Evolutionary conservation across 1,140 invertebrate species (phyloP).

Genomic region (Drosophila lowei): DNA sequence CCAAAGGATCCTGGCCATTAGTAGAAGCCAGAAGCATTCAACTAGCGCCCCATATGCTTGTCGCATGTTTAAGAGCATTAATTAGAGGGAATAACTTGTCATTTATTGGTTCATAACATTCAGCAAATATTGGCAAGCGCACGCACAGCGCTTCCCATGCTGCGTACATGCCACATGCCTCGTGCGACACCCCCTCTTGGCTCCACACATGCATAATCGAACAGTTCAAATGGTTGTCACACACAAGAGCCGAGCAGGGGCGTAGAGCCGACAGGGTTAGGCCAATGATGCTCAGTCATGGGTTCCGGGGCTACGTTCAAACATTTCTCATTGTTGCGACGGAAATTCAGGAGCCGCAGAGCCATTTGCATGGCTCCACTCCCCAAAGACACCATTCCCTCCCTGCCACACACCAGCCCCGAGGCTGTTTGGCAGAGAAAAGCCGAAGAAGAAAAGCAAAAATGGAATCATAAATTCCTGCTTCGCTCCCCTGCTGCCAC

Average conservation of each 20-base stretch:
- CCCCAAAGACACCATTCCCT: constrained; percentile 22
- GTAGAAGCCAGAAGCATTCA: constrained; percentile 16
- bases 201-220: constrained; percentile 64
- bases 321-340: constrained; percentile 46
- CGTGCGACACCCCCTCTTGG: background rate
- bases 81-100: constrained; percentile 75
- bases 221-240: constrained; percentile 47
- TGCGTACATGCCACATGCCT: background rate
- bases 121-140: constrained; percentile 53
- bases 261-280: constrained; percentile 1
- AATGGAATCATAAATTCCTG: constrained; percentile 65
- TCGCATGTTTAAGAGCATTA: constrained; percentile 70
- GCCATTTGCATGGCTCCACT: constrained; percentile 45
- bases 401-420: constrained; percentile 10
- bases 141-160: constrained; percentile 18
- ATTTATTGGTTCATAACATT: constrained; percentile 67
- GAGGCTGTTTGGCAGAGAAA: constrained; percentile 34
- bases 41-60: constrained; percentile 49
- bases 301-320: constrained; percentile 10
- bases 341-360: constrained; percentile 37
- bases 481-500: constrained; percentile 4
- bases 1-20: constrained; percentile 3
- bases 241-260: background rate
- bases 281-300: constrained; percentile 28
- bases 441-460: constrained; percentile 51